Conservation (phyloP, 2,113 vertebrate species). For the Chrysemys picta region DNA sequence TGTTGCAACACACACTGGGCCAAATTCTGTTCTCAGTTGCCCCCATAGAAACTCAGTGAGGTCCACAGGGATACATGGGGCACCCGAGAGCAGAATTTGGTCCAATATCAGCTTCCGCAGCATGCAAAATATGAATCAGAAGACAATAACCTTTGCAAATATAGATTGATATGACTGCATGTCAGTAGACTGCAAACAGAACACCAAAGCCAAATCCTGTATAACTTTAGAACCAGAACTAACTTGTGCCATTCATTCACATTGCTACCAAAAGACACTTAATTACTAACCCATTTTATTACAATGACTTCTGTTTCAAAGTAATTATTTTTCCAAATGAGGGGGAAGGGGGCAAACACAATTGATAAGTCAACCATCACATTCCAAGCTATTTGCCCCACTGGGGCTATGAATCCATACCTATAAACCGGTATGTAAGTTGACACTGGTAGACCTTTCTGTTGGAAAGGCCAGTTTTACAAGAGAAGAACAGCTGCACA, state of each 20-base stretch:
- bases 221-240: background rate
- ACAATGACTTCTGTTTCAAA: background rate
- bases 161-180: background rate
- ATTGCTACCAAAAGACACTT: background rate
- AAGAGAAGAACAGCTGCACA: background rate
- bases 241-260: background rate
- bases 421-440: background rate
- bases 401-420: background rate
- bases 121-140: background rate
- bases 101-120: background rate
- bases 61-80: background rate
- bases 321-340: background rate
- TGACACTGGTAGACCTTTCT: background rate
- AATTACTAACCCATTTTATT: background rate
- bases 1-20: background rate
- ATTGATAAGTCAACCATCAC: background rate
- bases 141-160: background rate
- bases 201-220: background rate
- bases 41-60: background rate
- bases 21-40: background rate
- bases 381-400: background rate
- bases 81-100: background rate
- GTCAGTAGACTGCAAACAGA: background rate
- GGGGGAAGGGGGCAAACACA: background rate
- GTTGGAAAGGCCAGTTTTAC: background rate